Evolutionary conservation across 2,888 invertebrate genomes (phyloP).

Genomic region (Cephus nigrinus): DNA sequence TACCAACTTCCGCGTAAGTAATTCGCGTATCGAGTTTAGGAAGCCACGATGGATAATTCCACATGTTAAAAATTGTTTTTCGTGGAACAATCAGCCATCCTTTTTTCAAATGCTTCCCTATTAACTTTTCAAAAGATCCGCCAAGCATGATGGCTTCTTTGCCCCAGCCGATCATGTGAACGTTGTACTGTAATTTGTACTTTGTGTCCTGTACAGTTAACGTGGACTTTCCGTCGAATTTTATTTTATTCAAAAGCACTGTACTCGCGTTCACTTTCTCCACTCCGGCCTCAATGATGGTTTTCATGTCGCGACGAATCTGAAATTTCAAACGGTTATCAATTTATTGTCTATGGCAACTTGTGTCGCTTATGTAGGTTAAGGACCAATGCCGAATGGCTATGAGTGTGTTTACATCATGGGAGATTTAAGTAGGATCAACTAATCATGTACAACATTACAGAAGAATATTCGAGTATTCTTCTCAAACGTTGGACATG

Average conservation of each 20-base stretch:
- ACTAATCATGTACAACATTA: too few relatives aligned
- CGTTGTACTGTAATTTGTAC: conserved; percentile 52
- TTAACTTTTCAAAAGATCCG: conserved; percentile 64
- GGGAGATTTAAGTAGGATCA: too few relatives aligned
- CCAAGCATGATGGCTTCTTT: conserved; percentile 73
- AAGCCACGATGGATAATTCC: conserved; percentile 42
- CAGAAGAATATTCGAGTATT: neutral
- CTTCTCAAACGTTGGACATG: neutral
- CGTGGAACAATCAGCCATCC: conserved; percentile 71
- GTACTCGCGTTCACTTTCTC: conserved; percentile 39
- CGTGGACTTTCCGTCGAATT: conserved; percentile 39
- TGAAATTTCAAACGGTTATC: conserved; percentile 17
- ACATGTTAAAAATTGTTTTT: conserved; percentile 54
- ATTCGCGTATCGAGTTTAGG: conserved; percentile 54
- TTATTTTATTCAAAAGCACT: conserved; percentile 45
- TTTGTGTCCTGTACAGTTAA: conserved; percentile 39
- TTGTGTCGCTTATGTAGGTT: neutral
- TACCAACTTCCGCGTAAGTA: conserved; percentile 68
- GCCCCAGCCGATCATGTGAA: conserved; percentile 69
- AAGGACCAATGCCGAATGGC: neutral
- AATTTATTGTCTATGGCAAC: neutral
- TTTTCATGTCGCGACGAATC: conserved; percentile 46
- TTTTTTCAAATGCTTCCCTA: conserved; percentile 65
- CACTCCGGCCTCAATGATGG: conserved; percentile 43
- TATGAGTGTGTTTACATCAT: too few relatives aligned